These are phyloP conservation scores for Monochamus saltuarius DNA, from an alignment of 1,140 invertebrate genomes.

Conservation along the genomic window DNA sequence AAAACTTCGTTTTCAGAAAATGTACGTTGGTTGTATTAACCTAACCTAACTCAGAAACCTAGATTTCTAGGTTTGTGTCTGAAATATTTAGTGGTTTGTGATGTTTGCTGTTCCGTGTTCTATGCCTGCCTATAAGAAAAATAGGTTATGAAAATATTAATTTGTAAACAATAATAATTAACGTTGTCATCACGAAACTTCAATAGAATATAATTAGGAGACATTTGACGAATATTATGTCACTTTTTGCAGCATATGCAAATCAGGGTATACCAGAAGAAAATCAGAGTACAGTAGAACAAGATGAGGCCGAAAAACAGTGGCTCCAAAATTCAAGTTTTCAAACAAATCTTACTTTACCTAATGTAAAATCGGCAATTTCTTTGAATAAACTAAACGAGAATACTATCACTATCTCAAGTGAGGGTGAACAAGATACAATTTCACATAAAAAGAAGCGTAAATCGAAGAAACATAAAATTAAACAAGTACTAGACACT, in stretches of 20 bases:
- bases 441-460: slow-evolving; percentile 38
- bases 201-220: too few species aligned
- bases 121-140: too few species aligned
- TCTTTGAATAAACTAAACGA: not conserved
- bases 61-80: too few species aligned
- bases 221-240: too few species aligned
- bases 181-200: slow-evolving; percentile 7
- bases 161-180: not conserved
- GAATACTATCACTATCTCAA: not conserved
- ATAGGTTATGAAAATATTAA: not conserved
- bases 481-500: slow-evolving; percentile 18
- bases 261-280: slow-evolving; percentile 23
- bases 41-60: too few species aligned
- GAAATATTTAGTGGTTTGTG: too few species aligned
- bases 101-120: too few species aligned
- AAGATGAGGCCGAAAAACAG: slow-evolving; percentile 14
- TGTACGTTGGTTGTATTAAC: too few species aligned
- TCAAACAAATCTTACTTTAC: slow-evolving; percentile 26
- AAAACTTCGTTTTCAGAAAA: too few species aligned
- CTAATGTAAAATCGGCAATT: not conserved
- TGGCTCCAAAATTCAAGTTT: slow-evolving; percentile 51
- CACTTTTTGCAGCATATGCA: slow-evolving; percentile 48
- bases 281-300: slow-evolving; percentile 16
- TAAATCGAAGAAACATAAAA: slow-evolving; percentile 20
- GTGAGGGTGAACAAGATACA: slow-evolving; percentile 33